A percentile compares a stretch with the other conserved stretches of the same genome.
Evolutionary conservation across 2,113 vertebrate species (phyloP).

Genomic region (Morone saxatilis): DNA sequence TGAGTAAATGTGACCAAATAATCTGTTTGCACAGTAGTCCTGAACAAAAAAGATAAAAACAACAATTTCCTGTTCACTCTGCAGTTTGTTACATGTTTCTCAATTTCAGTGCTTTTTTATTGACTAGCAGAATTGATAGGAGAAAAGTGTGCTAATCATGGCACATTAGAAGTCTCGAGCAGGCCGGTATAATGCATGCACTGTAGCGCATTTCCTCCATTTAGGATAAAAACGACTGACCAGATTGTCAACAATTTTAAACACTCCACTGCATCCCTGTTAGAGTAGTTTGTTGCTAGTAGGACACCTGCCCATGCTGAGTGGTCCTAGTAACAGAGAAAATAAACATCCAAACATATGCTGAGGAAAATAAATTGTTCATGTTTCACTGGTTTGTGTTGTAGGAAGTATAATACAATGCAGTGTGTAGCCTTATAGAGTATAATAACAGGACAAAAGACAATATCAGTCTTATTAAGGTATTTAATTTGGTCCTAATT

Average conservation of each 20-base stretch:
- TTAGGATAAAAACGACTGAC: conserved; percentile 21
- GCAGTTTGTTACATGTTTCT: conserved; percentile 1
- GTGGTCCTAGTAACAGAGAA: conserved; percentile 1
- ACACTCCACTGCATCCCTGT: not conserved
- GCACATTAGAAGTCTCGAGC: conserved; percentile 8
- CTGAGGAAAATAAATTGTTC: not conserved
- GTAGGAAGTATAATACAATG: not conserved
- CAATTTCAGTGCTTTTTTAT: conserved; percentile 15
- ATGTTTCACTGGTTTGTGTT: not conserved
- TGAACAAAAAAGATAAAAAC: not conserved
- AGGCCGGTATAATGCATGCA: conserved; percentile 7
- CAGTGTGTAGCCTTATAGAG: not conserved
- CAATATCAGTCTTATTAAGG: not conserved
- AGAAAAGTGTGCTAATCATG: conserved; percentile 28
- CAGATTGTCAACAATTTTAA: conserved; percentile 9
- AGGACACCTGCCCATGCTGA: not conserved
- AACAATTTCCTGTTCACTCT: conserved; percentile 8
- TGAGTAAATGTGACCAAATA: not conserved
- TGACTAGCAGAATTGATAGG: conserved; percentile 30
- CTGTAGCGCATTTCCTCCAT: conserved; percentile 16
- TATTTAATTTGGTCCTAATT: conserved; percentile 3
- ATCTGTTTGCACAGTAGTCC: not conserved
- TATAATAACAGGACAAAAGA: not conserved
- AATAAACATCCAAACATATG: not conserved
- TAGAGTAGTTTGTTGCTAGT: conserved; percentile 14